These are phyloP conservation scores for Pandemis heparana DNA, from an alignment of 2,888 invertebrate species.

Conservation along the genomic window DNA sequence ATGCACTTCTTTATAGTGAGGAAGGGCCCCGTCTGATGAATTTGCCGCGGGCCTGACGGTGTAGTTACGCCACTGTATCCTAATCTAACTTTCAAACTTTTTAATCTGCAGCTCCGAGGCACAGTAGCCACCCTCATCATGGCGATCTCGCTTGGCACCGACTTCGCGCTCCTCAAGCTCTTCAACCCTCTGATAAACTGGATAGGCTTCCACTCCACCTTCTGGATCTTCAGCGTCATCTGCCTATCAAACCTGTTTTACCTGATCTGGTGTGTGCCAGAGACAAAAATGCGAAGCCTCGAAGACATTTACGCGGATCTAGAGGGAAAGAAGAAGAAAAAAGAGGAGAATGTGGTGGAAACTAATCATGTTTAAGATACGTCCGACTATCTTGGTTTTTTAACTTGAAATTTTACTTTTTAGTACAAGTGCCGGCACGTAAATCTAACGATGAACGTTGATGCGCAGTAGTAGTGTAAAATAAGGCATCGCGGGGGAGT, in stretches of 20 bases:
- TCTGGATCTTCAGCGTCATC: slow-evolving; percentile 92
- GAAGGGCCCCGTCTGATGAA: too few species aligned
- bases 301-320: slow-evolving; percentile 96
- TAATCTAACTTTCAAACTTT: slow-evolving; percentile 7
- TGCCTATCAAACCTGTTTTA: slow-evolving; percentile 92
- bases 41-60: too few species aligned
- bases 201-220: slow-evolving; percentile 91
- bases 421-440: too few species aligned
- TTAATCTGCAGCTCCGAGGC: slow-evolving; percentile 69
- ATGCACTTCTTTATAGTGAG: too few species aligned
- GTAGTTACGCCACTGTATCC: too few species aligned
- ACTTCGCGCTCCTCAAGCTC: slow-evolving; percentile 93
- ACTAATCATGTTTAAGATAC: slow-evolving; percentile 57
- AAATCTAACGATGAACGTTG: too few species aligned
- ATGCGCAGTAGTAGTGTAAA: too few species aligned
- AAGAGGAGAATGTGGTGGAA: slow-evolving; percentile 59
- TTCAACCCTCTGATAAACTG: slow-evolving; percentile 88
- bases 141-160: slow-evolving; percentile 91
- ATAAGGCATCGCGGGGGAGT: too few species aligned
- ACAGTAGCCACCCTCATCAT: slow-evolving; percentile 78
- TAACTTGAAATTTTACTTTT: neutral
- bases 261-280: slow-evolving; percentile 94
- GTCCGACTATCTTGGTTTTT: neutral
- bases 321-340: slow-evolving; percentile 82
- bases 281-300: slow-evolving; percentile 95